Conservation (phyloP, 1,140 invertebrate species). For the Semibalanus balanoides region DNA sequence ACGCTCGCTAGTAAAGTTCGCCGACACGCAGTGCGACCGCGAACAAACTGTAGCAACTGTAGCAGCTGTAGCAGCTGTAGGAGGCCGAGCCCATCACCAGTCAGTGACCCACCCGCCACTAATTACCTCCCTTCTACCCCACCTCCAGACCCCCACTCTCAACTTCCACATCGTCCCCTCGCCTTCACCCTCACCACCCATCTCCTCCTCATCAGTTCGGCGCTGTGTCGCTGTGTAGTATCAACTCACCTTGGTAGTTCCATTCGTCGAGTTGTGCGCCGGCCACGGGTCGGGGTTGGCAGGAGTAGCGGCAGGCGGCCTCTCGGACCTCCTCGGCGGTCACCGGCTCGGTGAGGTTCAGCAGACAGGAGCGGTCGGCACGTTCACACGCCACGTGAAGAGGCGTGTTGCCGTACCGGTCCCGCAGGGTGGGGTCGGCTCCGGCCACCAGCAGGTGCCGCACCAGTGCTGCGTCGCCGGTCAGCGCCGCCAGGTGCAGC, state of each 20-base stretch:
- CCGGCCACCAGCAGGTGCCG: conserved; percentile 47
- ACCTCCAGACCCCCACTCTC: too few relatives aligned
- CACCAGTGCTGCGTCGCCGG: conserved; percentile 44
- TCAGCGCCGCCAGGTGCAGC: conserved; percentile 63
- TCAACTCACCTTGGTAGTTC: background rate
- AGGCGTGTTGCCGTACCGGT: conserved; percentile 48
- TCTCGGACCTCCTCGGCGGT: conserved; percentile 15
- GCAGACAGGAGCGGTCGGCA: conserved; percentile 15
- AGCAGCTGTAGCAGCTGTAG: too few relatives aligned
- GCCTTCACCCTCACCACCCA: too few relatives aligned
- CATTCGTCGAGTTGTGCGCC: background rate
- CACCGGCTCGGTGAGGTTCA: conserved; percentile 18
- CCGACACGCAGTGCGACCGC: too few relatives aligned
- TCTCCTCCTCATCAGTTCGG: too few relatives aligned
- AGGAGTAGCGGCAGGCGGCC: background rate
- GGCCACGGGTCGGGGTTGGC: background rate
- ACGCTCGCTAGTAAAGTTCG: too few relatives aligned
- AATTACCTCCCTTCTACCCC: too few relatives aligned
- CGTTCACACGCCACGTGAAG: conserved; percentile 41
- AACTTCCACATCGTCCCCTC: too few relatives aligned
- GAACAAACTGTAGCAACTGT: too few relatives aligned
- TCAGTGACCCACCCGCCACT: too few relatives aligned
- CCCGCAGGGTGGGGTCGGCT: conserved; percentile 36
- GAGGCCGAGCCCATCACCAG: too few relatives aligned
- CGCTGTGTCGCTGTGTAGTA: too few relatives aligned